Evolutionary conservation across 2,113 vertebrate genomes (phyloP), one percentile per base, ranked within the genome.

Genomic region (Tetrao urogallus): DNA sequence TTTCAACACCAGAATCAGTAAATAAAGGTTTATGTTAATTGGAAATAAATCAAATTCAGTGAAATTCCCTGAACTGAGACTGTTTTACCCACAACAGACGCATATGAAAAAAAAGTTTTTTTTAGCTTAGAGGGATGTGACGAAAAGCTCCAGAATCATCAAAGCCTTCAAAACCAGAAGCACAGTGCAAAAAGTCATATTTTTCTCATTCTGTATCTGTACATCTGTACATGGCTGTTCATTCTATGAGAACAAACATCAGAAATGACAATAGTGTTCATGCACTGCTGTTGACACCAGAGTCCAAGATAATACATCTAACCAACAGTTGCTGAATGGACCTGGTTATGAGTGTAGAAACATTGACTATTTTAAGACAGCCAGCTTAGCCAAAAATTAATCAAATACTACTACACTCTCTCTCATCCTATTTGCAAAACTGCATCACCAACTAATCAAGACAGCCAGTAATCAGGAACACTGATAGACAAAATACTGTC

Each of bases 1-100:
- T 94, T 92, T 71, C 7, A 66, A 34, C 63, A 90, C 8, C 7
- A 30, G 88, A 57, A 88, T 66, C 43, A 80, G 71, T 80, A 91
- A 82, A 80, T 69, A 90, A 80, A 91, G 61, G 14, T 82, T 92
- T 76, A 85, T 70, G 58, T 72, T 90, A 93, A 85, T 86, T 91
- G n/a, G 48, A 86, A 91, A 93, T 80, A 70, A 91, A 94, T 90
- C 25, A 76, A 90, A 95, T 90, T 76, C 67, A 88, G 54, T 76
- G 47, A 76, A 91, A 93, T 80, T 95, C 86, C 75, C 88, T 86
- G 47, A 95, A 93, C 66, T 85, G 86, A 93, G 71, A 93, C 57
- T 88, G 21, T 64, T 91, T 82, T 76, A 58, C 72, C 69, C 75
- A 60, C 43, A 94, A 92, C 19, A 89, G 70, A 73, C 13, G 69